Evolutionary conservation across 1,140 invertebrate species (phyloP), one percentile per base, ranked within the genome.

Genomic region (Drosophila nasuta): DNA sequence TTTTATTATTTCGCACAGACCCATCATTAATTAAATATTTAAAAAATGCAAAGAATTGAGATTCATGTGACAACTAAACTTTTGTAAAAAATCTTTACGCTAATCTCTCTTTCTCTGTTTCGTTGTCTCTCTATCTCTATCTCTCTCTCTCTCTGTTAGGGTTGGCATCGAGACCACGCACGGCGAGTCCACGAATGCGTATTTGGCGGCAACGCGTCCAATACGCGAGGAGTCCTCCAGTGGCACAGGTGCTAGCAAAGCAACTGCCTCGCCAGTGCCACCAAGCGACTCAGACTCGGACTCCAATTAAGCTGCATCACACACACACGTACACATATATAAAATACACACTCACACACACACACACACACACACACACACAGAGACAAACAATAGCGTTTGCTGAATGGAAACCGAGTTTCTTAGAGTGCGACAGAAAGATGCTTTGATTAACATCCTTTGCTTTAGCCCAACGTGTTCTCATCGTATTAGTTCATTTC

Each of bases 131-230:
- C 7, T 1, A 15, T 52, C 1, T 38, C 3, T 25, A 10, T 20
- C 5, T 2, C 3, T 11, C n/a, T 60, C 1, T 28, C 1, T 17
- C 25, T 13, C 7, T 30, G 92, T 30, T 85, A 97, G 96, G 82
- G 96, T 97, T 82, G 96, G 96, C 79, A 97, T 98, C 88, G 96
- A 97, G 88, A 96, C 97, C 79, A 96, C 96, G 54, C 95, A 96
- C 78, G 96, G 96, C 3, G 95, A 96, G 90, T 94, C 95, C 57
- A 95, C 96, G 81, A 95, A 95, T 73, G 96, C 96, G 48, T 97
- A 97, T 92, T 93, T 96, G 51, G 92, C 95, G 41, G 96, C 96
- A 33, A 96, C 96, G 6, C 92, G 93, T 63, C 82, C 94, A 10
- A 91, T 92, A n/a, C 90, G 90, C 11, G 92, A 93, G 76, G 93